A percentile compares a stretch with the other conserved stretches of the same genome.
phyloP scores from a whole-genome alignment of 2,888 invertebrate genomes.

The Phyllotreta striolata region DNA sequence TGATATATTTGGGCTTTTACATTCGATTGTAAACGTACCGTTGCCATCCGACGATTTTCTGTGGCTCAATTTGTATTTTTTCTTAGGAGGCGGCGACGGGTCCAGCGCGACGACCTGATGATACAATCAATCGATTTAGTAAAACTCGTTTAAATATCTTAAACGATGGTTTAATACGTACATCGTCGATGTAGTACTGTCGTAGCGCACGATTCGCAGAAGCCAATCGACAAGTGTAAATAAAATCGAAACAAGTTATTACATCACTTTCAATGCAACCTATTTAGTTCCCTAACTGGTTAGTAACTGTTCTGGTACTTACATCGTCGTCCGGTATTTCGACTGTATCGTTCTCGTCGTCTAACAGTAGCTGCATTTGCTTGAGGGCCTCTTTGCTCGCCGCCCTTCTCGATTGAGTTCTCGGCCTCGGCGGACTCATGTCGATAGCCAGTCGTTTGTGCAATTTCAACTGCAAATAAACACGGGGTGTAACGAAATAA shows the following conservation, averaged over 20 bases:
- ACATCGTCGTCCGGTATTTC: constrained; percentile 61
- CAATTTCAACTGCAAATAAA: constrained; percentile 42
- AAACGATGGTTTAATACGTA: too few relatives aligned
- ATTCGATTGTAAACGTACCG: constrained; percentile 41
- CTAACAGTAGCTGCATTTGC: constrained; percentile 57
- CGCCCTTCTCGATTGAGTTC: constrained; percentile 52
- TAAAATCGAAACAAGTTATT: too few relatives aligned
- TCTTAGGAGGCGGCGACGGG: constrained; percentile 55
- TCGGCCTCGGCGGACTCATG: constrained; percentile 39
- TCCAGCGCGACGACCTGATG: too few relatives aligned
- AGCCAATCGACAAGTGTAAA: background rate
- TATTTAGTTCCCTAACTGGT: too few relatives aligned
- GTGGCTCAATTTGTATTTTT: constrained; percentile 57
- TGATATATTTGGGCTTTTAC: too few relatives aligned
- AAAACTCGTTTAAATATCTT: too few relatives aligned
- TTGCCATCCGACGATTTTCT: constrained; percentile 57
- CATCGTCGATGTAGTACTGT: background rate
- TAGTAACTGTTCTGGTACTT: too few relatives aligned
- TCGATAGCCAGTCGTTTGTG: constrained; percentile 48
- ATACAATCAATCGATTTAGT: too few relatives aligned
- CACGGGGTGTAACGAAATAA: too few relatives aligned
- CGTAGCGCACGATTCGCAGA: background rate
- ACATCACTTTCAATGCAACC: too few relatives aligned
- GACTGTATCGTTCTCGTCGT: constrained; percentile 59
- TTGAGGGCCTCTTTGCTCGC: constrained; percentile 59